phyloP scores from a whole-genome alignment of 2,113 vertebrate genomes.

The Amazona vittata region DNA sequence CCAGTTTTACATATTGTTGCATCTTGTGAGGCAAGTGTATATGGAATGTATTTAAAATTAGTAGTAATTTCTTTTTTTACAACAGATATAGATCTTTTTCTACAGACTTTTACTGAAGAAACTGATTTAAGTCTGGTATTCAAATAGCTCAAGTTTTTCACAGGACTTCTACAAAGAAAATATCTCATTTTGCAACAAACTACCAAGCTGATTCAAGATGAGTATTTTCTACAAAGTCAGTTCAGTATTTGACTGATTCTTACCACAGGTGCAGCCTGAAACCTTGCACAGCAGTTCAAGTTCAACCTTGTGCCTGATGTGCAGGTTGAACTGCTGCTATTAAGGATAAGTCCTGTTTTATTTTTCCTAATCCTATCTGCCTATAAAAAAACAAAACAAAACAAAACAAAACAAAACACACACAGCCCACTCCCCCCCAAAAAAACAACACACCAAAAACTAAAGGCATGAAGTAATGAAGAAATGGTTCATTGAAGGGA shows the following conservation, averaged over 20 bases:
- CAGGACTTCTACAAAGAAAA: neutral
- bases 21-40: neutral
- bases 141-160: neutral
- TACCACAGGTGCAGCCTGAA: neutral
- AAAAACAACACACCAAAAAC: too few relatives aligned
- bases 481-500: neutral
- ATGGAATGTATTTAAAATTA: neutral
- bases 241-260: neutral
- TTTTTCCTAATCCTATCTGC: neutral
- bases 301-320: neutral
- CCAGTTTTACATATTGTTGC: neutral
- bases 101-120: neutral
- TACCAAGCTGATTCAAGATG: neutral
- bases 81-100: neutral
- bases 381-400: neutral
- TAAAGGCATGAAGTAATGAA: neutral
- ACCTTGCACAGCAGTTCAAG: neutral
- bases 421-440: rapidly evolving
- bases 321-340: neutral
- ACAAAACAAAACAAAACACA: too few relatives aligned
- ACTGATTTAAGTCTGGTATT: neutral
- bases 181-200: neutral
- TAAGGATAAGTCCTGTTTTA: neutral
- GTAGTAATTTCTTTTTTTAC: neutral
- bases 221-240: neutral